Percentiles rank a stretch among this genome's conserved stretches.
These are phyloP conservation scores for Valencia hispanica DNA, from an alignment of 2,797 vertebrate genomes.

Conservation along the genomic window DNA sequence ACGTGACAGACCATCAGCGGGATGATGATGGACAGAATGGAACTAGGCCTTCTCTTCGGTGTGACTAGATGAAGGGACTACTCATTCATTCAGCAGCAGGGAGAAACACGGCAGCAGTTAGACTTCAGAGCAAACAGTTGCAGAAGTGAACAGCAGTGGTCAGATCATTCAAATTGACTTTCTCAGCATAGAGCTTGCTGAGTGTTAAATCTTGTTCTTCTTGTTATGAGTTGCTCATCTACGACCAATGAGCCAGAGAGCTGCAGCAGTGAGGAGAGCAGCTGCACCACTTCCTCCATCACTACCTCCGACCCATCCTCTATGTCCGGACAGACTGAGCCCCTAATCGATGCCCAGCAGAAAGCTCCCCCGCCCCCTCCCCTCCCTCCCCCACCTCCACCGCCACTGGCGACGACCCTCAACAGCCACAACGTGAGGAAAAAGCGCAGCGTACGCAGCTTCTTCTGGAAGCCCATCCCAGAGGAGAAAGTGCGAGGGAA, in stretches of 20 bases:
- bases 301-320: constrained; percentile 71
- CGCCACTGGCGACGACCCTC: constrained; percentile 58
- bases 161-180: background rate
- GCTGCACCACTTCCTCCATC: constrained; percentile 62
- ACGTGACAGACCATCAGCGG: constrained; percentile 50
- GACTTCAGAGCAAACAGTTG: constrained; percentile 5
- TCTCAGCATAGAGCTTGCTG: constrained; percentile 43
- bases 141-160: background rate
- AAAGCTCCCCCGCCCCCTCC: constrained; percentile 56
- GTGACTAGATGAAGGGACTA: constrained; percentile 64
- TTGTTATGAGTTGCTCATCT: constrained; percentile 92
- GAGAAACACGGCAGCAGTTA: constrained; percentile 8
- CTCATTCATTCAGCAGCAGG: constrained; percentile 13
- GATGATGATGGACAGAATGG: constrained; percentile 61
- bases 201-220: constrained; percentile 77
- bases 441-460: constrained; percentile 92
- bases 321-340: constrained; percentile 75
- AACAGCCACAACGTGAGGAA: constrained; percentile 81
- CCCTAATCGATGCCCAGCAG: constrained; percentile 39
- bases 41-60: constrained; percentile 45
- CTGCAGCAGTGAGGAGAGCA: constrained; percentile 77
- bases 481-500: constrained; percentile 96
- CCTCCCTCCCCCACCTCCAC: constrained; percentile 57
- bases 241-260: constrained; percentile 88
- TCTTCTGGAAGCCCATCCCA: constrained; percentile 98